Conservation (phyloP, 2,888 invertebrate species). For the Tridacna crocea region DNA sequence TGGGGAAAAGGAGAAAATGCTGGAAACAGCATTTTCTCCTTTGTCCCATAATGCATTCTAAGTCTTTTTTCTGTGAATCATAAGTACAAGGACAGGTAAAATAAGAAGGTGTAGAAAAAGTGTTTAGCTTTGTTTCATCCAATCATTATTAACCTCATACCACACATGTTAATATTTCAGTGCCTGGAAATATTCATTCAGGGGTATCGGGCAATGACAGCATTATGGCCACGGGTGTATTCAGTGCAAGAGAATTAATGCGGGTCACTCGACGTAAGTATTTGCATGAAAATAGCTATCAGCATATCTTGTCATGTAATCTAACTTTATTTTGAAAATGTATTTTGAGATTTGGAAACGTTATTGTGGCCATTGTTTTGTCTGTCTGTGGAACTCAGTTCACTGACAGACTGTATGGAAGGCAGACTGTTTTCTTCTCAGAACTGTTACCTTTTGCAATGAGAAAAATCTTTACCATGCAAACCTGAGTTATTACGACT, state of each 20-base stretch:
- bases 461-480: no score
- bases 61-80: background rate
- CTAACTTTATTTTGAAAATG: no score
- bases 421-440: no score
- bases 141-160: constrained; percentile 21
- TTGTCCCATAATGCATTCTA: background rate
- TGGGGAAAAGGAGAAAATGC: background rate
- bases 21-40: background rate
- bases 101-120: background rate
- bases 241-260: constrained; percentile 99
- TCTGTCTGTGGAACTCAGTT: constrained; percentile 4
- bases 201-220: constrained; percentile 99
- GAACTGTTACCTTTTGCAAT: no score
- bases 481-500: no score
- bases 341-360: no score
- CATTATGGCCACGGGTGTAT: constrained; percentile 99
- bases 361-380: no score
- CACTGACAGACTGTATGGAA: background rate
- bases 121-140: background rate
- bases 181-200: constrained; percentile 94
- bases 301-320: constrained; percentile 6
- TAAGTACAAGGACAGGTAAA: background rate
- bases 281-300: constrained; percentile 69
- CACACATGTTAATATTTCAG: constrained; percentile 66
- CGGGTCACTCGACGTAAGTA: constrained; percentile 96